Conservation (phyloP, 1,140 invertebrate species). For the Ladona fulva region DNA sequence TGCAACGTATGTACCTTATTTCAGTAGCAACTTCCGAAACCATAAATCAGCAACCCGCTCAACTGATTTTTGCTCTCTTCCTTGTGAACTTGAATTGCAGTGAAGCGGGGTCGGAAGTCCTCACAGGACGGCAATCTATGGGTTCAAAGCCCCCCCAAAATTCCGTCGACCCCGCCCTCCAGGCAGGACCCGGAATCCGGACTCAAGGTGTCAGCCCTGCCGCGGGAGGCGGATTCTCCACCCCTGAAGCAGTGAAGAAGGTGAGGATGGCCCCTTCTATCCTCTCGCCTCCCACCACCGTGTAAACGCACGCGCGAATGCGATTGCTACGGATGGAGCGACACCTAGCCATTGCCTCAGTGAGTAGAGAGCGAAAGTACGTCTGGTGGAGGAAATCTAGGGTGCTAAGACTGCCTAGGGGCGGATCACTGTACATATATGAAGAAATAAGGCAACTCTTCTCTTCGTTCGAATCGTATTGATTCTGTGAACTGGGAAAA, state of each 20-base stretch:
- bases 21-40: too few relatives aligned
- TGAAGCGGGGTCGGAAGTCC: slow-evolving; percentile 28
- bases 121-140: slow-evolving; percentile 12
- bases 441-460: too few relatives aligned
- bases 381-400: neutral
- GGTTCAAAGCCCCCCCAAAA: slow-evolving; percentile 19
- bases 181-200: slow-evolving; percentile 37
- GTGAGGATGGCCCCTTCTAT: slow-evolving; percentile 67
- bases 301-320: slow-evolving; percentile 40
- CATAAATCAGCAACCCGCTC: too few relatives aligned
- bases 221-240: slow-evolving; percentile 21
- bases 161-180: slow-evolving; percentile 31
- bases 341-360: neutral
- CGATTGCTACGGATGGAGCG: neutral
- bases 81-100: slow-evolving; percentile 38
- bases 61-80: too few relatives aligned
- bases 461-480: too few relatives aligned
- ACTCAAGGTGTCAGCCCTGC: slow-evolving; percentile 46
- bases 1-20: too few relatives aligned
- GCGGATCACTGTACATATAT: too few relatives aligned
- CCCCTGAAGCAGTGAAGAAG: slow-evolving; percentile 59
- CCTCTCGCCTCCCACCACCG: slow-evolving; percentile 66
- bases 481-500: too few relatives aligned
- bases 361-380: neutral
- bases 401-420: neutral